Evolutionary conservation across 2,888 invertebrate genomes (phyloP), one percentile per base, ranked within the genome.

Genomic region (Heteropelma amictum): DNA sequence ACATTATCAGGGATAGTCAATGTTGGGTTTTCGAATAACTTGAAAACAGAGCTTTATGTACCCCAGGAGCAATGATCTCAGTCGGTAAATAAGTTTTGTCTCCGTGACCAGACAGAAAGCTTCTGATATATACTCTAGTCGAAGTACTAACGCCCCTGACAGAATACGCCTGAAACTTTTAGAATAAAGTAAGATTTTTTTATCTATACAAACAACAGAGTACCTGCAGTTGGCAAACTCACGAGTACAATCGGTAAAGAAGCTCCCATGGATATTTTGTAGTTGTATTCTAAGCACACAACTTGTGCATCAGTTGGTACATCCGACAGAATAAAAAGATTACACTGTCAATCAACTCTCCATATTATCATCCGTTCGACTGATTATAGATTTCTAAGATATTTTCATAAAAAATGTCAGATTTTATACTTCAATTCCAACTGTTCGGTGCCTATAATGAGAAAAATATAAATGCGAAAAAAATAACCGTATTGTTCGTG

Each of bases 51-150:
- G 8, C 10, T 47, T 26, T 30, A 5, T 30, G 6, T 58, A 56
- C 14, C 19, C 49, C 17, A 6, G n/a, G 35, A 38, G 21, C 17
- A 28, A 2, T 23, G 10, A 8, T 56, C 10, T 17, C 56, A 23
- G 49, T 61, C 65, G 71, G 67, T 71, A 75, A 21, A 28, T 7
- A 28, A 33, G 49, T 10, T 12, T 6, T 40, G n/a, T n/a, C n/a
- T n/a, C n/a, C n/a, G n/a, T n/a, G n/a, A n/a, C n/a, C n/a, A n/a
- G n/a, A n/a, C n/a, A n/a, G n/a, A n/a, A n/a, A n/a, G n/a, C n/a
- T n/a, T n/a, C n/a, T n/a, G n/a, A n/a, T n/a, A n/a, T n/a, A n/a
- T n/a, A n/a, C n/a, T n/a, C n/a, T n/a, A n/a, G n/a, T n/a, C n/a
- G n/a, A n/a, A n/a, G n/a, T n/a, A n/a, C n/a, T n/a, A n/a, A n/a